Percentiles rank a stretch among this genome's conserved stretches.
phyloP scores from a whole-genome alignment of 2,113 vertebrate genomes.

The Elephas maximus region DNA sequence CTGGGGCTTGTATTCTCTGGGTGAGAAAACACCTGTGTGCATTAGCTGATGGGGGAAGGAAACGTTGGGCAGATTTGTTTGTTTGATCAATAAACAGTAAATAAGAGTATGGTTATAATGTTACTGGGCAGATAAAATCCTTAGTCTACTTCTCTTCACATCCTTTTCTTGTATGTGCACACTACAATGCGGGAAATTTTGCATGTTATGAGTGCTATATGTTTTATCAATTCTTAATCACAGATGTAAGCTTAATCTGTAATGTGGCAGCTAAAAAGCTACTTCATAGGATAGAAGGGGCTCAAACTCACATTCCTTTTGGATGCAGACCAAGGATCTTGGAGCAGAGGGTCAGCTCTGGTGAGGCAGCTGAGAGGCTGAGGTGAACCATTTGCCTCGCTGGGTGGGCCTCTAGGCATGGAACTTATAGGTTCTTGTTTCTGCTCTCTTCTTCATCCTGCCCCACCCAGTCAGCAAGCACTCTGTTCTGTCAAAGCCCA shows the following conservation, averaged over 20 bases:
- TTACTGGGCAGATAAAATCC: neutral
- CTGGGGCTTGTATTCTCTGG: neutral
- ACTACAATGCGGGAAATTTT: neutral
- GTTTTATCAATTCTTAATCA: slow-evolving; percentile 43
- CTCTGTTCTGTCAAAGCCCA: neutral
- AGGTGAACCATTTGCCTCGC: neutral
- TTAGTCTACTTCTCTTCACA: neutral
- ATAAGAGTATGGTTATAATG: neutral
- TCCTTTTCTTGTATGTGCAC: neutral
- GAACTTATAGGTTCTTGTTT: neutral
- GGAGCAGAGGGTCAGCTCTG: neutral
- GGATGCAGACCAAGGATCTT: neutral
- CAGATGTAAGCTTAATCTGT: slow-evolving; percentile 5
- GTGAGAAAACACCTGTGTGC: neutral
- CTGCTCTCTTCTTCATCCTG: neutral
- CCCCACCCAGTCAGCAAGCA: too few relatives aligned
- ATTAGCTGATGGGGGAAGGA: too few relatives aligned
- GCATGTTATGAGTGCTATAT: neutral
- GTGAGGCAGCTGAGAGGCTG: neutral
- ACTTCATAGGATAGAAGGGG: neutral
- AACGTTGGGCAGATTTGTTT: neutral
- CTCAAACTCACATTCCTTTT: neutral
- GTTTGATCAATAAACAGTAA: neutral
- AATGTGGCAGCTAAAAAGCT: neutral
- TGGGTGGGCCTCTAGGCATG: neutral